Evolutionary conservation across 64 coral and sea anemone genomes (phyloP).

Genomic region (Montipora capricornis): DNA sequence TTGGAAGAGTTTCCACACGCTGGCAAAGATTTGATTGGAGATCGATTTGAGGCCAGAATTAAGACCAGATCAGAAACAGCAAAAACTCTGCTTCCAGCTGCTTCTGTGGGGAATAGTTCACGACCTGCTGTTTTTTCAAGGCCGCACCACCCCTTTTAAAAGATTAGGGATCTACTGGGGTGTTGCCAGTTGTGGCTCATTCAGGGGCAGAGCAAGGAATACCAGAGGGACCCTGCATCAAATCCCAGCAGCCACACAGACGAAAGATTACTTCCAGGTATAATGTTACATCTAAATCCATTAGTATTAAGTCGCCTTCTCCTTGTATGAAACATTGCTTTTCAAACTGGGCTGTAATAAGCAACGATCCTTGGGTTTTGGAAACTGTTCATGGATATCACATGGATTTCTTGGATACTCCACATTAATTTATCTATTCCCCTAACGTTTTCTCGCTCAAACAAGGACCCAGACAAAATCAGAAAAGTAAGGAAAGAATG

Average conservation of each 20-base stretch:
- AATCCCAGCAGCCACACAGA: conserved; percentile 26
- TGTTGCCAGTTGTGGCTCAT: conserved; percentile 28
- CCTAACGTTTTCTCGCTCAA: conserved; percentile 22
- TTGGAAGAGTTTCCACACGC: too few species aligned
- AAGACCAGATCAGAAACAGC: conserved; percentile 60
- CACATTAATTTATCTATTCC: neutral
- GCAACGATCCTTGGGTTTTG: conserved; percentile 55
- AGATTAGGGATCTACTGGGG: neutral
- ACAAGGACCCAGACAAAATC: neutral
- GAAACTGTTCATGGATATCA: conserved; percentile 62
- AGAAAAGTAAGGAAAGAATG: too few species aligned
- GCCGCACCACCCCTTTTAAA: conserved; percentile 33
- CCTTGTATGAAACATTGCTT: conserved; percentile 57
- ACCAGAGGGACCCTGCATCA: conserved; percentile 11
- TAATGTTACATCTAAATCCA: conserved; percentile 47
- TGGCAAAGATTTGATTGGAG: conserved; percentile 24
- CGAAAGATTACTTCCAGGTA: conserved; percentile 1
- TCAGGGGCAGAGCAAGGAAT: neutral
- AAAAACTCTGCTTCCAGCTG: conserved; percentile 41
- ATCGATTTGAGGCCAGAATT: conserved; percentile 48
- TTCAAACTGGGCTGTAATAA: conserved; percentile 61
- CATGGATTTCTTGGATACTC: conserved; percentile 33
- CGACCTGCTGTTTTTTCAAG: conserved; percentile 22
- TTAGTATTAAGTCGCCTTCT: conserved; percentile 19
- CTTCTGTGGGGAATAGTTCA: conserved; percentile 46